Evolutionary conservation across 2,113 vertebrate species (phyloP), one percentile per base, ranked within the genome.

Genomic region (Haliaeetus leucogaster): DNA sequence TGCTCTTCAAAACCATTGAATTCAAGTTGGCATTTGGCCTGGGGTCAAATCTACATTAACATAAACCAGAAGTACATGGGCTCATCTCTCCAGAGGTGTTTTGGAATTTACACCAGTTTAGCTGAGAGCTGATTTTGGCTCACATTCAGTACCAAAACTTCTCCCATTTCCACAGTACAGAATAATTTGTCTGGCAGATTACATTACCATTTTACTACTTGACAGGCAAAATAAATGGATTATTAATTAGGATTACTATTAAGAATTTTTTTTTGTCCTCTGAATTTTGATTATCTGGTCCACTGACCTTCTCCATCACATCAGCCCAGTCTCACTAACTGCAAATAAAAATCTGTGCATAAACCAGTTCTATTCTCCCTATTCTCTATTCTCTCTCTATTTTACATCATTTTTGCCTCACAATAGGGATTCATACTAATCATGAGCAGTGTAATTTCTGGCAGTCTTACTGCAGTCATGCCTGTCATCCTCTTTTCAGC

Each of bases 281-380:
- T 93, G 76, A 86, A 81, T 96, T 93, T 81, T 93, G 52, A 92
- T 97, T 93, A 94, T 91, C 55, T 86, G 71, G 67, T 94, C 82
- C 74, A 73, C 66, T 92, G 80, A 89, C 74, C 89, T 93, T 78
- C 68, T 95, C 45, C 62, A 79, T 56, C 63, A 82, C 67, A 93
- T 90, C 89, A 93, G 68, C 55, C 36, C 20, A 21, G 25, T 19
- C n/a, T 55, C 73, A 96, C 58, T 65, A 90, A 72, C 20, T 55
- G 55, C 72, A 93, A 92, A 96, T 90, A 86, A 88, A 84, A 86
- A 68, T 82, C 45, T 77, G 42, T 76, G 13, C 47, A 74, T 36
- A 93, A 90, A 77, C 62, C 32, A 94, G 42, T 26, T 89, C 58
- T 91, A 1, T 55, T 94, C 61, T 91, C 73, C 61, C 32, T 79